Evolutionary conservation across 2,113 vertebrate species (phyloP).

Genomic region (Clarias gariepinus): DNA sequence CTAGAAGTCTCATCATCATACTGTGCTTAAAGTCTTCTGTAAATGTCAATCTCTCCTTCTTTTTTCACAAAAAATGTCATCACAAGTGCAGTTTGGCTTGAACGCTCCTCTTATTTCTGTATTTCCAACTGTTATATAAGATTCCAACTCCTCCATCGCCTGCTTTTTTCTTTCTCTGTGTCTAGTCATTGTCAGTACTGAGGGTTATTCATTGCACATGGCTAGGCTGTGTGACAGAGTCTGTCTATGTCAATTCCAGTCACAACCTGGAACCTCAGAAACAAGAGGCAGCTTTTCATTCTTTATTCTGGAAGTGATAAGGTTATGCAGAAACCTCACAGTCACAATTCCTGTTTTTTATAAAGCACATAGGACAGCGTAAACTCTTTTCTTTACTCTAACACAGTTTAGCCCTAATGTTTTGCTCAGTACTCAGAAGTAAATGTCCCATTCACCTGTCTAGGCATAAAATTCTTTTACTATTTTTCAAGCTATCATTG

Average conservation of each 20-base stretch:
- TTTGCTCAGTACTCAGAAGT: not conserved
- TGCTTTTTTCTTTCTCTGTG: constrained; percentile 14
- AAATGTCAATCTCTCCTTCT: too few species aligned
- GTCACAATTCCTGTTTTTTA: not conserved
- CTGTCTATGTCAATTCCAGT: constrained; percentile 16
- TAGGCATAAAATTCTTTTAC: not conserved
- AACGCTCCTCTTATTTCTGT: constrained; percentile 5
- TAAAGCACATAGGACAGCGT: not conserved
- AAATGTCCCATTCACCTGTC: not conserved
- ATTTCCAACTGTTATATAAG: constrained; percentile 33
- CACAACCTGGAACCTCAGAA: constrained; percentile 24
- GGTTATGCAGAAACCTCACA: not conserved
- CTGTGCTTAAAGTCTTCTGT: too few species aligned
- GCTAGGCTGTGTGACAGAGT: constrained; percentile 24
- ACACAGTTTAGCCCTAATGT: not conserved
- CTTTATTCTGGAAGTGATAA: not conserved
- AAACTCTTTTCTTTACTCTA: constrained; percentile 19
- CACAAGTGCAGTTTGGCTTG: too few species aligned
- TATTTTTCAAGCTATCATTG: not conserved
- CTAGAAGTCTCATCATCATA: too few species aligned
- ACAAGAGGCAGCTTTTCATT: constrained; percentile 14
- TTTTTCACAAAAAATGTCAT: too few species aligned
- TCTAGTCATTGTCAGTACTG: constrained; percentile 26
- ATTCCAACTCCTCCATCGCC: constrained; percentile 37
- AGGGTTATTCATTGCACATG: constrained; percentile 42